These are phyloP conservation scores for Oncorhynchus tshawytscha DNA, from an alignment of 2,113 vertebrate species.

Conservation along the genomic window DNA sequence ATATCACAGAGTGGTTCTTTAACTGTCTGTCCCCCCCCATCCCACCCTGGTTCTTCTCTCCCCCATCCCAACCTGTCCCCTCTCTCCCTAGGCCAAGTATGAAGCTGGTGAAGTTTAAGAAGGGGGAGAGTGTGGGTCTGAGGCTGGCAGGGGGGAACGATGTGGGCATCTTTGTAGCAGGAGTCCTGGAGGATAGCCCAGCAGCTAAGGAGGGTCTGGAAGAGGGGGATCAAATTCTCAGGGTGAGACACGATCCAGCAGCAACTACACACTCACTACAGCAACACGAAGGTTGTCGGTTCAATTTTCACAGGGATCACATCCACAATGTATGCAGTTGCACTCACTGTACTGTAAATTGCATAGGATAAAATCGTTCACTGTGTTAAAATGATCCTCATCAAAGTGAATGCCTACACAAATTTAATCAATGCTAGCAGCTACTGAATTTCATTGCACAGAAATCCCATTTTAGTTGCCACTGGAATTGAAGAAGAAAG, in stretches of 20 bases:
- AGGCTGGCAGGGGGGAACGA: constrained; percentile 97
- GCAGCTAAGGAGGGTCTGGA: constrained; percentile 98
- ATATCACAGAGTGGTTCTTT: too few relatives aligned
- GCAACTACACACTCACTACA: neutral
- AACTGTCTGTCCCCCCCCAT: neutral
- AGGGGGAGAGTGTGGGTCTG: constrained; percentile 96
- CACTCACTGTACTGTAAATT: too few relatives aligned
- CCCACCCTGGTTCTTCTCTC: too few relatives aligned
- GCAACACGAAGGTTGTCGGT: too few relatives aligned
- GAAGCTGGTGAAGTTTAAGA: constrained; percentile 99
- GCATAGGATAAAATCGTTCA: too few relatives aligned
- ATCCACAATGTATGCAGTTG: too few relatives aligned
- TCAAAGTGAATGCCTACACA: neutral
- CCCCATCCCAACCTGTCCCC: too few relatives aligned
- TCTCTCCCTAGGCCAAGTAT: constrained; percentile 87
- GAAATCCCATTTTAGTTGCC: neutral
- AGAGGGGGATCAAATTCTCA: constrained; percentile 99
- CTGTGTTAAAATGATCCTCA: neutral
- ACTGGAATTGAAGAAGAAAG: too few relatives aligned
- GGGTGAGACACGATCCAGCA: constrained; percentile 74
- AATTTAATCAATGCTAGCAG: neutral
- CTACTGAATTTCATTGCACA: neutral
- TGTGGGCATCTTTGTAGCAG: constrained; percentile 97
- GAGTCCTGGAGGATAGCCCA: constrained; percentile 95
- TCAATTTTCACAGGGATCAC: too few relatives aligned